Conservation (phyloP, 2,888 invertebrate genomes). For the Noctua comes region DNA sequence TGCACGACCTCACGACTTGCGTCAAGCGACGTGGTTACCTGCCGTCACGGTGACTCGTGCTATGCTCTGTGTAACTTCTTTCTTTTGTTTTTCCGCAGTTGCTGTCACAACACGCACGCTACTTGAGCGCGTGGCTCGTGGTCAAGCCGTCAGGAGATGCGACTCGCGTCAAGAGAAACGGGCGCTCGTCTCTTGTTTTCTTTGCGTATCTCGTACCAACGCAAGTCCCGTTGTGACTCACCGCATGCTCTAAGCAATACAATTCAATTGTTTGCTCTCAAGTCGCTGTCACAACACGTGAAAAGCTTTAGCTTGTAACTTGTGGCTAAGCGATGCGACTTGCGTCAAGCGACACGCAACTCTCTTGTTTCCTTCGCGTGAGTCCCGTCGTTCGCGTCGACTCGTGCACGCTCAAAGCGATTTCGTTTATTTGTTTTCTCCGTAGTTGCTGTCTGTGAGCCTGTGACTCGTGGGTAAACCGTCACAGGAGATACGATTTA, state of each 20-base stretch:
- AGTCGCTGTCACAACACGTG: background rate
- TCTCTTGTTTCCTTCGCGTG: background rate
- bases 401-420: background rate
- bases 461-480: background rate
- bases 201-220: background rate
- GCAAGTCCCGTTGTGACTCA: too few relatives aligned
- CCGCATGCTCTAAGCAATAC: too few relatives aligned
- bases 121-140: background rate
- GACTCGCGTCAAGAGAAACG: background rate
- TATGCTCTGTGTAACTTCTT: background rate
- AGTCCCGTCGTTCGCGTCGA: background rate
- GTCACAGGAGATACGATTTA: background rate
- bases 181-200: background rate
- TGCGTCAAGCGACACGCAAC: background rate
- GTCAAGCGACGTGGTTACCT: background rate
- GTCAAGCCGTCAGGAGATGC: background rate
- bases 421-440: background rate
- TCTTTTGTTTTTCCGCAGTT: background rate
- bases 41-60: background rate
- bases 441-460: background rate
- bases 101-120: background rate
- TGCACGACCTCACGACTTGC: background rate
- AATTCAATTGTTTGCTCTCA: too few relatives aligned
- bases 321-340: background rate
- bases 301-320: background rate